phyloP scores from a whole-genome alignment of 37 sponge, comb jelly and placozoan genomes.

The Ephydatia muelleri region DNA sequence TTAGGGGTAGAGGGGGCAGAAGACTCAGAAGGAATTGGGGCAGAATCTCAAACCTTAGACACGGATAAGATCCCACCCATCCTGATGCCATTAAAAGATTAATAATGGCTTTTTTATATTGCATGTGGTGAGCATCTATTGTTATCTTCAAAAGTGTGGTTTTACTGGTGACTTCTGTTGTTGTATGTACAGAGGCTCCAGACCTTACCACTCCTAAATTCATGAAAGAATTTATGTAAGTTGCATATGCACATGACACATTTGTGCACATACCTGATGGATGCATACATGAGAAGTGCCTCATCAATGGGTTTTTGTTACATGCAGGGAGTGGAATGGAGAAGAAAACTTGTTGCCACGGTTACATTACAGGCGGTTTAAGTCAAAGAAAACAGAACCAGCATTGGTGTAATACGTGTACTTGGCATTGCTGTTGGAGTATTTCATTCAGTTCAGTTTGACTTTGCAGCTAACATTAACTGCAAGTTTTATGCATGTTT shows the following conservation, averaged over 20 bases:
- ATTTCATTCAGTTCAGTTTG: too few species aligned
- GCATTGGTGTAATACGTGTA: not conserved
- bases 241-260: not conserved
- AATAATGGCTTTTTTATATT: too few species aligned
- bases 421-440: not conserved
- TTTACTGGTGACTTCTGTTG: not conserved
- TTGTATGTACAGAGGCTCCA: constrained; percentile 50
- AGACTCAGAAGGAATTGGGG: too few species aligned
- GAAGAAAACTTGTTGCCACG: constrained; percentile 46
- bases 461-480: not conserved
- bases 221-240: constrained; percentile 53
- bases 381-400: not conserved
- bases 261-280: too few species aligned
- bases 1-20: too few species aligned
- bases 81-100: too few species aligned
- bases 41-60: too few species aligned
- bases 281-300: too few species aligned
- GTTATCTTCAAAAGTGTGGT: too few species aligned
- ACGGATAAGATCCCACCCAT: too few species aligned
- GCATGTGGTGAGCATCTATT: too few species aligned
- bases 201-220: constrained; percentile 41
- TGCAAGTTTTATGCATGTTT: too few species aligned
- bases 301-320: not conserved
- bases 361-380: not conserved
- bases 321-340: constrained; percentile 50